Evolutionary conservation across 2,113 vertebrate genomes (phyloP).

Genomic region (Sapajus apella): DNA sequence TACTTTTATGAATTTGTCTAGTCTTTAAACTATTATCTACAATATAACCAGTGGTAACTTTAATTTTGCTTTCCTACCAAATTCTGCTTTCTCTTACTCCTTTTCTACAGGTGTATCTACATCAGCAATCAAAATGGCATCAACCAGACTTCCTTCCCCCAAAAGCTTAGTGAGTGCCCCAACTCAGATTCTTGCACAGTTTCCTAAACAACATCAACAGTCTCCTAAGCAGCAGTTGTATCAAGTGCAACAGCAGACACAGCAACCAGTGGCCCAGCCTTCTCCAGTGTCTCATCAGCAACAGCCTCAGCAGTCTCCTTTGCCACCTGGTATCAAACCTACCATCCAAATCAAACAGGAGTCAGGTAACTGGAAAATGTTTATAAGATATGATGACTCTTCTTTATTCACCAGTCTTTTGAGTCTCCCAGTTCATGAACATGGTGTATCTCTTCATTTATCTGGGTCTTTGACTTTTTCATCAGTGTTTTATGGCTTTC

Average conservation of each 20-base stretch:
- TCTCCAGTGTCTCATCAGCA: slow-evolving; percentile 80
- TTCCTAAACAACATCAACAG: slow-evolving; percentile 94
- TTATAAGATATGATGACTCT: neutral
- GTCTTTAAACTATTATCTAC: neutral
- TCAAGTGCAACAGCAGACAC: slow-evolving; percentile 83
- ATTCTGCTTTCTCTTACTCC: slow-evolving; percentile 42
- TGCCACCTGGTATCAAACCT: slow-evolving; percentile 91
- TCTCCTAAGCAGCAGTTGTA: slow-evolving; percentile 89
- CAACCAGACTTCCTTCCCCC: slow-evolving; percentile 94
- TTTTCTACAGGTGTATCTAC: slow-evolving; percentile 87
- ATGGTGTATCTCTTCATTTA: neutral
- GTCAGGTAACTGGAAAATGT: slow-evolving; percentile 88
- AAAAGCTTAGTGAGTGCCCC: slow-evolving; percentile 93
- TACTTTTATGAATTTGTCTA: neutral
- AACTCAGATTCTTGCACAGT: slow-evolving; percentile 95
- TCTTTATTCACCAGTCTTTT: neutral
- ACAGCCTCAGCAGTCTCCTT: slow-evolving; percentile 83
- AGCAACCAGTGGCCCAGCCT: slow-evolving; percentile 78
- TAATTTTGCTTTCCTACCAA: neutral
- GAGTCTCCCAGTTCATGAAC: neutral
- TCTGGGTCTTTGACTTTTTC: neutral
- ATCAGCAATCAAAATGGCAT: slow-evolving; percentile 93
- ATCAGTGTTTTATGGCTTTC: neutral
- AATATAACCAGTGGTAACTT: neutral
- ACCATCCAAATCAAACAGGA: slow-evolving; percentile 99